Base-by-base conservation (phyloP, 1,140 invertebrate species). In the Ericerus pela region DNA sequence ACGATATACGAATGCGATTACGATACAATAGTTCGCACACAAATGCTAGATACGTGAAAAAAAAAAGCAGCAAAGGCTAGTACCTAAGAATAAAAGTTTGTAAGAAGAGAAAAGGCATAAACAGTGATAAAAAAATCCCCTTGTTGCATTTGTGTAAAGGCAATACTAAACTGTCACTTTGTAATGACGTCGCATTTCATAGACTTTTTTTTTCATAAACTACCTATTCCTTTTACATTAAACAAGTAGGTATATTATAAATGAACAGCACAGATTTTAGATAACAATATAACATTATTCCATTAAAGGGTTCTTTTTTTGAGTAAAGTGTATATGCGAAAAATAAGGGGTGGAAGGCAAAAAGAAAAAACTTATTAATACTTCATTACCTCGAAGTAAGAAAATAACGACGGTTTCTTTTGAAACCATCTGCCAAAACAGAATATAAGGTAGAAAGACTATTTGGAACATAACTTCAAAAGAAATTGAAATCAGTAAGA, bases 281-380 rank as follows among this genome's bases (percentile, higher is more conserved):
- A 47, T 47, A 47, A 47, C n/a, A n/a, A n/a, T n/a, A n/a, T n/a
- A 24, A 47, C 26, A 47, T 47, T 47, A 47, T 47, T 24, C 4
- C 41, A 47, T 14, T 47, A 47, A 47, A 47, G 41, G 41, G 41
- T 47, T 47, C 18, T 47, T 47, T 18, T 24, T 24, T 47, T 47
- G n/a, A n/a, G n/a, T 20, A 47, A 47, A 47, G 26, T 47, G 26
- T 18, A 47, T 47, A 18, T 12, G 26, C 41, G 14, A 10, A 20
- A 4, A 24, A 47, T 10, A 47, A 8, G 41, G 41, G 41, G 41
- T 22, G 22, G 10, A 47, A 33, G 20, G n/a, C n/a, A n/a, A n/a
- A n/a, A n/a, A n/a, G n/a, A n/a, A 10, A 22, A 47, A 47, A 24
- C 8, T 10, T 47, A 47, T 47, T 47, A 47, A 47, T 47, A 47